phyloP scores from a whole-genome alignment of 2,113 vertebrate genomes.

The Condylura cristata region DNA sequence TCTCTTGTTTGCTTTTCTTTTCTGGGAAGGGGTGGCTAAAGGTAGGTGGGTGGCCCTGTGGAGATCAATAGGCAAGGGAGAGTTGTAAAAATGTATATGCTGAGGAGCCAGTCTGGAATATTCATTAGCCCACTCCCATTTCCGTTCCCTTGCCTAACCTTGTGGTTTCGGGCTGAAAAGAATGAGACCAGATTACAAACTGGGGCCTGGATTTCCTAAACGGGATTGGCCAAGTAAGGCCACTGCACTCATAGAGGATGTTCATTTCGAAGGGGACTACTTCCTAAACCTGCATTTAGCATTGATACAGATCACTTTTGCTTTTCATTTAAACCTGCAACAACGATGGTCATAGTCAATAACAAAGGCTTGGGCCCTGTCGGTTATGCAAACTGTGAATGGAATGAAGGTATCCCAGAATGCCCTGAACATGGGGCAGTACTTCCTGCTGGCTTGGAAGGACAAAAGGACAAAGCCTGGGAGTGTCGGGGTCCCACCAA shows the following conservation, averaged over 20 bases:
- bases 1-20: constrained; percentile 5
- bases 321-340: constrained; percentile 70
- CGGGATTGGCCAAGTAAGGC: constrained; percentile 8
- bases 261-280: constrained; percentile 76
- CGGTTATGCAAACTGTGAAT: constrained; percentile 75
- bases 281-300: constrained; percentile 60
- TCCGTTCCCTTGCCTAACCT: constrained; percentile 36
- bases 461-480: constrained; percentile 88
- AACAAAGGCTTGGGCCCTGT: constrained; percentile 79
- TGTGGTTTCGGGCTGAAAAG: constrained; percentile 7
- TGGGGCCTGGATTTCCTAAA: constrained; percentile 53
- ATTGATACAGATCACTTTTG: constrained; percentile 63
- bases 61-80: background rate
- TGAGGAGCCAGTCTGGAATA: constrained; percentile 67
- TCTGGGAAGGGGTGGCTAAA: background rate
- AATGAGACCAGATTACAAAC: constrained; percentile 65
- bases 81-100: constrained; percentile 17
- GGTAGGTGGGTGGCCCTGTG: background rate
- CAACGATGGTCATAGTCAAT: constrained; percentile 76
- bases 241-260: background rate
- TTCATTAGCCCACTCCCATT: constrained; percentile 58
- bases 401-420: constrained; percentile 88
- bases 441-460: constrained; percentile 89
- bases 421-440: constrained; percentile 82
- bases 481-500: constrained; percentile 87